These are phyloP conservation scores for Henicopernis longicauda DNA, from an alignment of 2,113 vertebrate species.

Conservation along the genomic window DNA sequence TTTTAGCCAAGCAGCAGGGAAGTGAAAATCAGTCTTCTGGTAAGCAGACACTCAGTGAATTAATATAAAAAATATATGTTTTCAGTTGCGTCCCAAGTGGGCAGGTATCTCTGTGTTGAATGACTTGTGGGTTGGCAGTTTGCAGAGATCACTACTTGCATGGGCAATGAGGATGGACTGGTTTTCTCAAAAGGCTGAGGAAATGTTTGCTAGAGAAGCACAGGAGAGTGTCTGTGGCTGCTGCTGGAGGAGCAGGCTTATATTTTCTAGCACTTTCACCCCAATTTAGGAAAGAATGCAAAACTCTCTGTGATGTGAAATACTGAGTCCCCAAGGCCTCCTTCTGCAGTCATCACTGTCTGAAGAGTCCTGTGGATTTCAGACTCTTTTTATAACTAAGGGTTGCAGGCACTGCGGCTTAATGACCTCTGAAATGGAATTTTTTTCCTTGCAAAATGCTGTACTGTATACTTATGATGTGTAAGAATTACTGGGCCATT, in stretches of 20 bases:
- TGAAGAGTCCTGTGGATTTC: not conserved
- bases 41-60: not conserved
- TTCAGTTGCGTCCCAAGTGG: not conserved
- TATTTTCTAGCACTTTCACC: not conserved
- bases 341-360: not conserved
- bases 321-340: not conserved
- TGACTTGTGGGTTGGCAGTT: not conserved
- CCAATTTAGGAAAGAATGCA: not conserved
- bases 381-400: not conserved
- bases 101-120: not conserved
- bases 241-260: not conserved
- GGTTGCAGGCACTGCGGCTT: not conserved
- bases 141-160: not conserved
- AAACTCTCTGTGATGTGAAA: not conserved
- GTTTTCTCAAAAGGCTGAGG: not conserved
- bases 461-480: not conserved
- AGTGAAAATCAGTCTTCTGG: not conserved
- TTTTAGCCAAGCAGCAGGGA: not conserved
- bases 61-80: not conserved
- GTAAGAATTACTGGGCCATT: not conserved
- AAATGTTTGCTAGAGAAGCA: not conserved
- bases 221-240: not conserved
- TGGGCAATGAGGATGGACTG: not conserved
- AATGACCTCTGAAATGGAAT: not conserved
- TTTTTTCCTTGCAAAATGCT: not conserved